Conservation (phyloP, 53 echinoderm and acorn worm genomes). For the Antedon mediterranea region DNA sequence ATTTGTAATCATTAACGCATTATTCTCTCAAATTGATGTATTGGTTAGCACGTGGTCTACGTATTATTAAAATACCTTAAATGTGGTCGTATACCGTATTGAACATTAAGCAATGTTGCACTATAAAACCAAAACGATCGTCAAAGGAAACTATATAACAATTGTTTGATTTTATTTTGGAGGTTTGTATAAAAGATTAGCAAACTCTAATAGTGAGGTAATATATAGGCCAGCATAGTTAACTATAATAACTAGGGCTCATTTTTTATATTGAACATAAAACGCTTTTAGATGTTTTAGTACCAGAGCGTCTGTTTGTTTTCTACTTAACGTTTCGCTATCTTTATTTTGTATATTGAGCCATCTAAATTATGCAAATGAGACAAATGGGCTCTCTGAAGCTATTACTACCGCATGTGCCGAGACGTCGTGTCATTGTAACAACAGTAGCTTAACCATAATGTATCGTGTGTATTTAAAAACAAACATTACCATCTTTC, state of each 20-base stretch:
- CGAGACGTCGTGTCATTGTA: background rate
- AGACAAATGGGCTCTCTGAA: background rate
- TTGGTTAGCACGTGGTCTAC: background rate
- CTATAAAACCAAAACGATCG: no score
- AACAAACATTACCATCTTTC: background rate
- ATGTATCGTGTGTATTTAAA: background rate
- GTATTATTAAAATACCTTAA: no score
- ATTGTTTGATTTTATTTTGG: no score
- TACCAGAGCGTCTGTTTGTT: background rate
- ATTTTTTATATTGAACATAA: background rate
- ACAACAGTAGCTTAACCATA: background rate
- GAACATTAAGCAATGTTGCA: no score
- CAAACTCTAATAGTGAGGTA: no score
- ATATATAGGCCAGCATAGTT: background rate
- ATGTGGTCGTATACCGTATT: no score
- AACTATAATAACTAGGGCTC: background rate
- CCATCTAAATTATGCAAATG: background rate
- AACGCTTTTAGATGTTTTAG: background rate
- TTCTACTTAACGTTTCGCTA: background rate
- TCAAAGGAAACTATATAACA: no score
- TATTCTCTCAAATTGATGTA: background rate
- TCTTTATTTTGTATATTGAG: background rate
- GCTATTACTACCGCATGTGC: background rate
- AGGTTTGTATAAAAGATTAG: no score
- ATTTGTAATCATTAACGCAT: background rate